Evolutionary conservation across 2,797 vertebrate genomes (phyloP).

Genomic region (Chelidonichthys spinosus): DNA sequence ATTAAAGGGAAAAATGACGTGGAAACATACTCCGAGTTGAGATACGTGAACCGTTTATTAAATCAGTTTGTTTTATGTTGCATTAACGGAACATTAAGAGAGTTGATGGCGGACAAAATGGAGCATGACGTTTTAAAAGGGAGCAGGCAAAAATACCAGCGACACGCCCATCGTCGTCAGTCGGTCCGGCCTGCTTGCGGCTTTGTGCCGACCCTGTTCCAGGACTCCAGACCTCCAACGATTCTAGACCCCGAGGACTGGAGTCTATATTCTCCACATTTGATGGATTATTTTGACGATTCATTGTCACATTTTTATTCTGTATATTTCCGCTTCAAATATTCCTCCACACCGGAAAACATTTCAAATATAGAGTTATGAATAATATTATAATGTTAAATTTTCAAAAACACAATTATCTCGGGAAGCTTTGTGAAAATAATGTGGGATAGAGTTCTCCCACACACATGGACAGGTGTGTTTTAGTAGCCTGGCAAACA

Average conservation of each 20-base stretch:
- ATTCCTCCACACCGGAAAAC: neutral
- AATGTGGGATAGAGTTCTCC: neutral
- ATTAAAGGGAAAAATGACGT: no score
- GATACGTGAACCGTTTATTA: neutral
- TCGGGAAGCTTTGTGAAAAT: neutral
- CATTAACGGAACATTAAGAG: neutral
- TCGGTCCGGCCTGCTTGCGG: neutral
- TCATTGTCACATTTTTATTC: neutral
- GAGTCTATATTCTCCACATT: no score
- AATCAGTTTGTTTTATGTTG: neutral
- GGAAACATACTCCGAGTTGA: neutral
- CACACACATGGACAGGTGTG: conserved; percentile 4
- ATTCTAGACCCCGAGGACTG: neutral
- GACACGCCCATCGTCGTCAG: neutral
- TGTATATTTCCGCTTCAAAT: neutral
- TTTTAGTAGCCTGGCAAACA: neutral
- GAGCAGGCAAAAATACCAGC: neutral
- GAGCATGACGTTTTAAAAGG: no score
- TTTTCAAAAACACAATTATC: neutral
- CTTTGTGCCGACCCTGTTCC: neutral
- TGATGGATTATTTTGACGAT: neutral
- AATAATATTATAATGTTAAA: neutral
- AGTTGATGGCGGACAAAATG: neutral
- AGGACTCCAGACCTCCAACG: neutral
- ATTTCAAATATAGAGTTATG: neutral